phyloP scores from a whole-genome alignment of 2,888 invertebrate genomes.

The Monopis laevigella region DNA sequence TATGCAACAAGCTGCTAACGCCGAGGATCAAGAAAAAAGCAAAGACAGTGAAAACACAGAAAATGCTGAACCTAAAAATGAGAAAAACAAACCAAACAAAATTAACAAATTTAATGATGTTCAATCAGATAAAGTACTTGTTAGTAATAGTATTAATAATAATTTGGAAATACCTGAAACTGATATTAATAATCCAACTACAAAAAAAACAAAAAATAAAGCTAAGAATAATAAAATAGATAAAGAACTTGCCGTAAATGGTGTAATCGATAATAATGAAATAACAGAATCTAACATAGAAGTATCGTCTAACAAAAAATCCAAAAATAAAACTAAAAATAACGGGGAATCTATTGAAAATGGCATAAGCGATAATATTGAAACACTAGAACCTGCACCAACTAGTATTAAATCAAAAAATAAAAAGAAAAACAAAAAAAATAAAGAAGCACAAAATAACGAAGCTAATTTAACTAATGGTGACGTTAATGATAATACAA shows the following conservation, averaged over 20 bases:
- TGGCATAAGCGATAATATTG: too few species aligned
- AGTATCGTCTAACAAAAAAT: neutral
- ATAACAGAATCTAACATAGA: too few species aligned
- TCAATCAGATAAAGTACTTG: neutral
- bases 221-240: neutral
- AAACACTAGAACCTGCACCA: too few species aligned
- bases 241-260: neutral
- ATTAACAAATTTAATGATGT: too few species aligned
- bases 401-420: neutral
- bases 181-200: neutral
- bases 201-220: neutral
- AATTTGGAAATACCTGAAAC: neutral
- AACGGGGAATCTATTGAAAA: neutral
- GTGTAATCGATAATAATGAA: neutral
- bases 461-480: neutral
- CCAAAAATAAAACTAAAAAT: neutral
- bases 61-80: too few species aligned
- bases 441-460: neutral
- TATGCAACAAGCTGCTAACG: too few species aligned
- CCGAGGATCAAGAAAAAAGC: too few species aligned
- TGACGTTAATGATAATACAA: neutral
- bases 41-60: too few species aligned
- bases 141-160: neutral
- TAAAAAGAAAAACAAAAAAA: conserved; percentile 4
- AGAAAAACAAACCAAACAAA: too few species aligned